These are phyloP conservation scores for Ptychodera flava DNA, from an alignment of 35 echinoderm and acorn worm genomes.

Conservation along the genomic window DNA sequence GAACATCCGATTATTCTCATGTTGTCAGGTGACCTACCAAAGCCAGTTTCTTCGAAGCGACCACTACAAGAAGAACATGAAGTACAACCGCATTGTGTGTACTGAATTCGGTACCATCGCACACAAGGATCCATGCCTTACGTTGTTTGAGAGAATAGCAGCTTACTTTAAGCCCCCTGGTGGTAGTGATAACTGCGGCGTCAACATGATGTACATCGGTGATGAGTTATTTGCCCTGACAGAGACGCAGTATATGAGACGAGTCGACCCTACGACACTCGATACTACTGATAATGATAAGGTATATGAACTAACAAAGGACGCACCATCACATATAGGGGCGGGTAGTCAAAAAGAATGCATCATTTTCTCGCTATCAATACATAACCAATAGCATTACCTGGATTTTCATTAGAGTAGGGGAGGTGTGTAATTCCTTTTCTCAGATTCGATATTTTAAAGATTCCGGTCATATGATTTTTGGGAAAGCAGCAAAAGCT, in stretches of 20 bases:
- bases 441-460: too few species aligned
- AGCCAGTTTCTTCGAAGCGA: constrained; percentile 52
- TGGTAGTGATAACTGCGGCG: constrained; percentile 60
- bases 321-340: too few species aligned
- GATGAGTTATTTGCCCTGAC: constrained; percentile 60
- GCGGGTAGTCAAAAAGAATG: too few species aligned
- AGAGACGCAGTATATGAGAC: constrained; percentile 25
- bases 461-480: too few species aligned
- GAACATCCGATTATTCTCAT: constrained; percentile 30
- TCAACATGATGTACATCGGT: constrained; percentile 55
- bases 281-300: constrained; percentile 35
- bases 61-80: constrained; percentile 30
- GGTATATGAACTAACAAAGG: too few species aligned
- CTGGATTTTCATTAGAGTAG: too few species aligned
- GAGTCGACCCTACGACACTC: constrained; percentile 30
- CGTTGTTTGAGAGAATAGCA: constrained; percentile 51
- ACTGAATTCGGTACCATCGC: constrained; percentile 46
- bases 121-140: constrained; percentile 67
- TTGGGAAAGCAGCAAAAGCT: too few species aligned
- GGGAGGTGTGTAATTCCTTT: too few species aligned
- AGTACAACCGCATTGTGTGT: constrained; percentile 41
- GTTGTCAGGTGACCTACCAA: constrained; percentile 28
- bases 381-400: too few species aligned
- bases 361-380: too few species aligned
- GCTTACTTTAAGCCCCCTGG: constrained; percentile 30